phyloP scores from a whole-genome alignment of 2,113 vertebrate genomes.

The Lepidothrix coronata region DNA sequence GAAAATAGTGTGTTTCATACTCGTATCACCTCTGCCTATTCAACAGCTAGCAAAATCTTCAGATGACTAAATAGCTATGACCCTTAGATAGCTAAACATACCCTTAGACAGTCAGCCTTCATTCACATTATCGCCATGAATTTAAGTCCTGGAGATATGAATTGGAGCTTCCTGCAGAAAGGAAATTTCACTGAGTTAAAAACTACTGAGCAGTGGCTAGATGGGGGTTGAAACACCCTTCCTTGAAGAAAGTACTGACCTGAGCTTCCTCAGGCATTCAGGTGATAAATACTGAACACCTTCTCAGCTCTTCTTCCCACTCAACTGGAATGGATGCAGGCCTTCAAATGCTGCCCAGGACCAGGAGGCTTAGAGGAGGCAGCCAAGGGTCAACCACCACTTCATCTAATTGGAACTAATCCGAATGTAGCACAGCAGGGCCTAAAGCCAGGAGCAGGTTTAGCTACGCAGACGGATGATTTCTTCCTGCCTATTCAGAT shows the following conservation, averaged over 20 bases:
- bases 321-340: neutral
- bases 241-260: neutral
- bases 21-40: neutral
- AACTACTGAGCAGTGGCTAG: neutral
- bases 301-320: neutral
- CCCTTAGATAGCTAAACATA: neutral
- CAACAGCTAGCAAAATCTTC: neutral
- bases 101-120: neutral
- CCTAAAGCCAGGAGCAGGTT: slow-evolving; percentile 12
- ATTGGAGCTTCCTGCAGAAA: neutral
- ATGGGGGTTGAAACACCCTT: neutral
- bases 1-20: neutral
- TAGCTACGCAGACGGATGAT: neutral
- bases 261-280: neutral
- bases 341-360: neutral
- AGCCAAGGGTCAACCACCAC: slow-evolving; percentile 47
- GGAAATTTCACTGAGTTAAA: neutral
- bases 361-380: slow-evolving; percentile 7
- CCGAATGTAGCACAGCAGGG: neutral
- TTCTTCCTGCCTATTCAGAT: neutral
- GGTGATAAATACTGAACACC: neutral
- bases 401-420: slow-evolving; percentile 45
- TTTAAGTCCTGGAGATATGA: neutral
- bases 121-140: neutral
- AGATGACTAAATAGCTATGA: neutral